Conservation (phyloP, 2,888 invertebrate species). For the Mamestra brassicae region DNA sequence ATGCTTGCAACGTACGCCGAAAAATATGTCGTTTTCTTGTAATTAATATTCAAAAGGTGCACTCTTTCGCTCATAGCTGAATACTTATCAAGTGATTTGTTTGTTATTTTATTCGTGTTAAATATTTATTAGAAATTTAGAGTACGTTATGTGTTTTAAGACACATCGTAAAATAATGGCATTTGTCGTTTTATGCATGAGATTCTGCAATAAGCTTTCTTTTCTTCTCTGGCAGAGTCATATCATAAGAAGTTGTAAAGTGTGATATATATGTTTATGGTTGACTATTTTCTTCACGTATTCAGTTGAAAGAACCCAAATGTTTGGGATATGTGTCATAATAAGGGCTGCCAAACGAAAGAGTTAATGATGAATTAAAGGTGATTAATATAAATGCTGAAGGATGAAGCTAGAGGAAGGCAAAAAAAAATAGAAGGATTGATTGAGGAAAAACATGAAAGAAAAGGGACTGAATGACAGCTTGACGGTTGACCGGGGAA, state of each 20-base stretch:
- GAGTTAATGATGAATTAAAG: background rate
- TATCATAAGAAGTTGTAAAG: background rate
- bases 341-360: background rate
- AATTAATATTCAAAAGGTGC: slow-evolving; percentile 50
- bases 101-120: slow-evolving; percentile 40
- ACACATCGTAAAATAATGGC: slow-evolving; percentile 34
- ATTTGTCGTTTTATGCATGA: background rate
- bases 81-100: slow-evolving; percentile 53
- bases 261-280: background rate
- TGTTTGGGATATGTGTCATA: background rate
- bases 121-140: slow-evolving; percentile 55
- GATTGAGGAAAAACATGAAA: too few relatives aligned
- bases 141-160: slow-evolving; percentile 40
- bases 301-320: background rate
- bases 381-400: too few relatives aligned
- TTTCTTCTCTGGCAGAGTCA: background rate
- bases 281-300: background rate
- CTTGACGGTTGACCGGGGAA: too few relatives aligned
- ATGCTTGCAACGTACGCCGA: slow-evolving; percentile 35
- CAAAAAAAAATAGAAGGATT: too few relatives aligned
- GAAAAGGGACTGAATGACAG: too few relatives aligned
- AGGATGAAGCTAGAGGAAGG: too few relatives aligned
- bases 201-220: slow-evolving; percentile 12
- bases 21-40: slow-evolving; percentile 43
- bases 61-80: slow-evolving; percentile 51